Evolutionary conservation across 2,888 invertebrate species (phyloP).

Genomic region (Lasioglossum malachurum): DNA sequence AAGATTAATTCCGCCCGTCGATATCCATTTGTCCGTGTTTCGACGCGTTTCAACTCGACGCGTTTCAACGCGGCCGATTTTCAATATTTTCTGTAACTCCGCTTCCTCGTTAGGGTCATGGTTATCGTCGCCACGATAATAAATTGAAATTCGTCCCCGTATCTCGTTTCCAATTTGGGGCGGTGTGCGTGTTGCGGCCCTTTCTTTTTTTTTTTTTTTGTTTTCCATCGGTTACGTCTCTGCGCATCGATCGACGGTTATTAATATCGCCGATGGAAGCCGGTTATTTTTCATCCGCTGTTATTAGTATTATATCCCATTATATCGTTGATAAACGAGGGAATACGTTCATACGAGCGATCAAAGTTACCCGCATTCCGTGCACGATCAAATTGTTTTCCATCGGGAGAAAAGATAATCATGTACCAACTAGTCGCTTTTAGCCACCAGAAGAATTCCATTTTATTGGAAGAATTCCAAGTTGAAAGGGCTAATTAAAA

Average conservation of each 20-base stretch:
- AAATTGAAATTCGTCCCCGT: constrained; percentile 19
- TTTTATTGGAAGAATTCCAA: not conserved
- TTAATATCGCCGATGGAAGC: constrained; percentile 40
- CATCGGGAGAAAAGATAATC: not conserved
- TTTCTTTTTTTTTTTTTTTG: not conserved
- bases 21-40: not conserved
- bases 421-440: not conserved
- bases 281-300: constrained; percentile 5
- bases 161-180: constrained; percentile 7
- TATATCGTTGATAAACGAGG: not conserved
- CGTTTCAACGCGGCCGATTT: not conserved
- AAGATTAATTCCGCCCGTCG: not conserved
- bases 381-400: constrained; percentile 12
- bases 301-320: constrained; percentile 26
- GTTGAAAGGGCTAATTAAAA: not conserved
- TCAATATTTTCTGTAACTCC: not conserved
- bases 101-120: not conserved
- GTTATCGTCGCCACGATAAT: not conserved
- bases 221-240: not conserved
- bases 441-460: not conserved
- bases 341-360: not conserved
- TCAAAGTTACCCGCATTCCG: not conserved
- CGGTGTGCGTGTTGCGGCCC: not conserved
- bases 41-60: too few species aligned
- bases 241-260: constrained; percentile 34